phyloP scores from a whole-genome alignment of 2,797 vertebrate species.

The Nyctibius grandis region DNA sequence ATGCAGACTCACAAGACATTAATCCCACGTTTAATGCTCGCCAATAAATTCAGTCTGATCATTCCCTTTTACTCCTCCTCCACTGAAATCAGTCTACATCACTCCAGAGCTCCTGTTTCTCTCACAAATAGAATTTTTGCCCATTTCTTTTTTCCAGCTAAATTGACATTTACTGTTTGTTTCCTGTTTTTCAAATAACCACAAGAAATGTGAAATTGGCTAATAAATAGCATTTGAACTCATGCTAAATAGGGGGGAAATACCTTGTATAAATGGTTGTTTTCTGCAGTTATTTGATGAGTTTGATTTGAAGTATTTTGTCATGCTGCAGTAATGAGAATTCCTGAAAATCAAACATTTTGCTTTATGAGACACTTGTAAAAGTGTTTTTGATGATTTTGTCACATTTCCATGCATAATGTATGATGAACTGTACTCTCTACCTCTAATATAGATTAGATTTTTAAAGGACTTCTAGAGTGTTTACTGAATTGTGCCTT shows the following conservation, averaged over 20 bases:
- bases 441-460: background rate
- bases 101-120: background rate
- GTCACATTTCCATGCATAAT: background rate
- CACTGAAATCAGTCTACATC: background rate
- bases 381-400: background rate
- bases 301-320: background rate
- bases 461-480: background rate
- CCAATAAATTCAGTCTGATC: background rate
- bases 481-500: background rate
- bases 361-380: background rate
- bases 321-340: background rate
- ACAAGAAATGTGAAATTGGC: background rate
- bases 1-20: background rate
- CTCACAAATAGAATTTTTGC: background rate
- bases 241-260: background rate
- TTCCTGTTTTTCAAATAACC: background rate
- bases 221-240: background rate
- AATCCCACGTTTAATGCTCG: background rate
- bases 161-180: background rate
- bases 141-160: background rate
- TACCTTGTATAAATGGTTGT: background rate
- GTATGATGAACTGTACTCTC: background rate
- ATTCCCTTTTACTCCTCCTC: background rate
- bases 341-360: slow-evolving; percentile 3
- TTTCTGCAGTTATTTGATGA: background rate